Evolutionary conservation across 2,888 invertebrate genomes (phyloP), one percentile per base, ranked within the genome.

Genomic region (Eudiplozoon nipponicum): DNA sequence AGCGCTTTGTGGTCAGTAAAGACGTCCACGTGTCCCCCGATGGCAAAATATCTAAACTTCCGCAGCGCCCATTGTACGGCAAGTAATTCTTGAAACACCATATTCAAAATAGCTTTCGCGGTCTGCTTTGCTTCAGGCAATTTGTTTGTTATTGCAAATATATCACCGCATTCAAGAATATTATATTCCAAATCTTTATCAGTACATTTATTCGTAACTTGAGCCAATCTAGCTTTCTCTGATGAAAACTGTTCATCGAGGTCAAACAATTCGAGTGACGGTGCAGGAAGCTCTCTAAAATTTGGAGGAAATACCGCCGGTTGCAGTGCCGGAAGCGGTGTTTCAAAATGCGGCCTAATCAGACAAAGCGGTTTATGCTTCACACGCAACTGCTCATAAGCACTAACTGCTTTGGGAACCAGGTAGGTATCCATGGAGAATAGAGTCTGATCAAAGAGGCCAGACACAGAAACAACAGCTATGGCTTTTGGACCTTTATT

Each of bases 201-300:
- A 28, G 65, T 61, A 54, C 61, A 62, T 53, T 61, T 62, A 46
- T 62, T 62, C 3, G 61, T 60, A 34, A 59, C 50, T 50, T 84
- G 73, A 0, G 84, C 78, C 35, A 94, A 63, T 50, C 78, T 72
- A 0, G 75, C 70, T 47, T 75, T 69, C 50, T 81, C 75, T 0
- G 86, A 77, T 53, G 84, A 84, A 58, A 86, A 80, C 11, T 78
- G 80, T 54, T 90, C 90, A 56, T 94, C 90, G 45, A 94, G 61
- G 57, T 94, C 90, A 55, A 78, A 90, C 9, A 94, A 65, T 54
- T 94, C 90, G 44, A 94, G 60, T 0, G 74, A 71, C 0, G 94
- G 90, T 1, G 78, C 72, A 2, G 76, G 70, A 19, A 81, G 67
- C 56, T 86, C 86, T 48, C 80, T 69, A 57, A 94, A 90, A 20